A percentile compares a stretch with the other conserved stretches of the same genome.
Conservation (phyloP, 2,113 vertebrate genomes). For the Urocolius indicus region DNA sequence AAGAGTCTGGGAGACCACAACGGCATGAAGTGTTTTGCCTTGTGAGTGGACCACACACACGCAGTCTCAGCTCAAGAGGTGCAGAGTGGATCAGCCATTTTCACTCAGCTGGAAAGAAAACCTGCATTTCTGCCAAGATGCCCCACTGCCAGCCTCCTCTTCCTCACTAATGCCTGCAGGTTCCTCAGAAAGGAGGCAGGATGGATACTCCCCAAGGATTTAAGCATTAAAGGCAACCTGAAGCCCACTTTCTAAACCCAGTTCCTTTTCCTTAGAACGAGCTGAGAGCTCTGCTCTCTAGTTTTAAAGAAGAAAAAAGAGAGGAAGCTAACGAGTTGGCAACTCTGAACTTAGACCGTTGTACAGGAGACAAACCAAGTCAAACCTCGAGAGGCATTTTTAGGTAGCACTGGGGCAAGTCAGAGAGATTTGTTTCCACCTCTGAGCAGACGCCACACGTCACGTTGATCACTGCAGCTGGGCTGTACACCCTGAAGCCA, state of each 20-base stretch:
- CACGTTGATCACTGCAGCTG: slow-evolving; percentile 58
- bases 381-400: slow-evolving; percentile 56
- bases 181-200: slow-evolving; percentile 38
- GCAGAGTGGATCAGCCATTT: neutral
- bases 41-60: neutral
- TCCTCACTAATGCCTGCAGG: slow-evolving; percentile 6
- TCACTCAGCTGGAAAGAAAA: slow-evolving; percentile 33
- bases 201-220: slow-evolving; percentile 27
- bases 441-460: slow-evolving; percentile 23
- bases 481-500: slow-evolving; percentile 70
- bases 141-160: slow-evolving; percentile 30
- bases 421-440: slow-evolving; percentile 65
- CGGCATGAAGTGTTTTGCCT: neutral
- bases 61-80: slow-evolving; percentile 46
- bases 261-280: slow-evolving; percentile 39
- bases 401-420: slow-evolving; percentile 36
- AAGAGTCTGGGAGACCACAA: slow-evolving; percentile 32
- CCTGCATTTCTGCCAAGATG: slow-evolving; percentile 49
- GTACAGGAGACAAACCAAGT: slow-evolving; percentile 55
- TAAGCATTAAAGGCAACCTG: slow-evolving; percentile 29
- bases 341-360: slow-evolving; percentile 61
- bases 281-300: slow-evolving; percentile 43
- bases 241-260: slow-evolving; percentile 28
- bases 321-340: slow-evolving; percentile 55
- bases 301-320: slow-evolving; percentile 48